These are phyloP conservation scores for Zosterops japonicus DNA, from an alignment of 2,113 vertebrate species.

Conservation along the genomic window DNA sequence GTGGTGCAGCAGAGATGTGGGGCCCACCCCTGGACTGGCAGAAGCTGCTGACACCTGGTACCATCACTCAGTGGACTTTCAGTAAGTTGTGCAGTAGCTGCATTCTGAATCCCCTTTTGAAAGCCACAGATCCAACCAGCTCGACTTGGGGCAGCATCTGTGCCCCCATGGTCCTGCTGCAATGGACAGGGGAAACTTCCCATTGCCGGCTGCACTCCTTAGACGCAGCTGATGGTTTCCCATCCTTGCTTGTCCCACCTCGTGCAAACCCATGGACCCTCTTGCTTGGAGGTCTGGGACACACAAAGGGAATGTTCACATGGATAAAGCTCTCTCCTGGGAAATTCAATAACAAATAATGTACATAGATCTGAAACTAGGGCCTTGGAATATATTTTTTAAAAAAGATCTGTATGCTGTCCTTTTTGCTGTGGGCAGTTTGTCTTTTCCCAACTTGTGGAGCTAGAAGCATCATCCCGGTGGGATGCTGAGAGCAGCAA, in stretches of 20 bases:
- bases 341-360: background rate
- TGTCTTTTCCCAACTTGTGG: background rate
- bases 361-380: background rate
- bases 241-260: background rate
- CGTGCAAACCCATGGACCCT: rapidly evolving
- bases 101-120: background rate
- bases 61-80: background rate
- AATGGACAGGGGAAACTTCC: background rate
- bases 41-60: background rate
- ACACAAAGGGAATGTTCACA: rapidly evolving
- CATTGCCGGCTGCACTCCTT: too few species aligned
- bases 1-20: background rate
- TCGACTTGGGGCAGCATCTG: background rate
- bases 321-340: background rate
- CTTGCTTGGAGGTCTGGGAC: too few species aligned
- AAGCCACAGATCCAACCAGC: rapidly evolving
- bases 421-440: background rate
- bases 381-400: background rate
- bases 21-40: rapidly evolving
- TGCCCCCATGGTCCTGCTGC: rapidly evolving
- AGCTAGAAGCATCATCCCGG: rapidly evolving
- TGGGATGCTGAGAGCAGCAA: rapidly evolving
- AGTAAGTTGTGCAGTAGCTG: background rate
- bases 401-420: background rate
- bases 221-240: background rate